A percentile compares a stretch with the other conserved stretches of the same genome.
Conservation (phyloP, 2,113 vertebrate genomes). For the Paradisaea rubra region DNA sequence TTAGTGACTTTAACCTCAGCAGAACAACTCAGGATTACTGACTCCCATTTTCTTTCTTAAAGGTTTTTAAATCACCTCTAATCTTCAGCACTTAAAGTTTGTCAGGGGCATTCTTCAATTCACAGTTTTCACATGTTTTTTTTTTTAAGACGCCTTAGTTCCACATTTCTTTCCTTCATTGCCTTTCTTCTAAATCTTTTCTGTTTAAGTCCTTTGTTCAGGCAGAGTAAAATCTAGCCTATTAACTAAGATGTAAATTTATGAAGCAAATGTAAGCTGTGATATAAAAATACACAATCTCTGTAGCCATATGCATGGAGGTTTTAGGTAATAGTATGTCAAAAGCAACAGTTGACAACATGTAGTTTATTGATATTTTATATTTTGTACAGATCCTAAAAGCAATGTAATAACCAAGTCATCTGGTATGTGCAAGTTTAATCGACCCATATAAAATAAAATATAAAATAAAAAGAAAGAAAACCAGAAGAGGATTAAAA, state of each 20-base stretch:
- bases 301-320: not conserved
- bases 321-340: not conserved
- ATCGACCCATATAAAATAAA: not conserved
- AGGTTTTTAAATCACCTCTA: not conserved
- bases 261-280: not conserved
- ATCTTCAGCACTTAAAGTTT: not conserved
- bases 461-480: not conserved
- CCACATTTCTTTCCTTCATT: not conserved
- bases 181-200: not conserved
- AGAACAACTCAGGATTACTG: not conserved
- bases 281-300: not conserved
- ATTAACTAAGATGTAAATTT: not conserved
- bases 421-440: not conserved
- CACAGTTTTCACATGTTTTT: not conserved
- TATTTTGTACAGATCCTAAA: not conserved
- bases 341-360: not conserved
- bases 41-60: not conserved
- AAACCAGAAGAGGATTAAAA: not conserved
- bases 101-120: not conserved
- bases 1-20: not conserved
- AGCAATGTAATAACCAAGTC: not conserved
- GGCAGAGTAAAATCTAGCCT: not conserved
- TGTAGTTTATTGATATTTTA: not conserved
- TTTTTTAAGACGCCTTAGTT: not conserved
- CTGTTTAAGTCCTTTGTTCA: not conserved